Evolutionary conservation across 2,113 vertebrate species (phyloP).

Genomic region (Catharus minimus): DNA sequence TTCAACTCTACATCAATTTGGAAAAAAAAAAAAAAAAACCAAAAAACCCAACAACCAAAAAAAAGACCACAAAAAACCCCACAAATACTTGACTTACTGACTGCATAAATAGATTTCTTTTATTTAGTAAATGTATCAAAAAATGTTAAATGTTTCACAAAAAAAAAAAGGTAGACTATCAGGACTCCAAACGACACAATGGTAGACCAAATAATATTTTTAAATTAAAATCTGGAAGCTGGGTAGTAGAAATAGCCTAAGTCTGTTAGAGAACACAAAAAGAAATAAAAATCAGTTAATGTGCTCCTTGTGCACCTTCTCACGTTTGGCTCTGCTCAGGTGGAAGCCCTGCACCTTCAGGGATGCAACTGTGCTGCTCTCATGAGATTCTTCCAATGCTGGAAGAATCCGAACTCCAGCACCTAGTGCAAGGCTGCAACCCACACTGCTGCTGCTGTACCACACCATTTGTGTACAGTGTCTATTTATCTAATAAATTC

Average conservation of each 20-base stretch:
- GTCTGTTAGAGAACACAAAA: background rate
- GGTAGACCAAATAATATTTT: background rate
- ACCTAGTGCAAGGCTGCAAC: background rate
- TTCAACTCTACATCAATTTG: background rate
- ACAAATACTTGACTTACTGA: background rate
- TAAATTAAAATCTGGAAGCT: background rate
- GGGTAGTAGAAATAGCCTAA: background rate
- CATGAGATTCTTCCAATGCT: fast-evolving
- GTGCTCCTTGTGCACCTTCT: fast-evolving
- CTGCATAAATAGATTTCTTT: background rate
- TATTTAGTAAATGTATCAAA: background rate
- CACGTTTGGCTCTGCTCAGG: fast-evolving
- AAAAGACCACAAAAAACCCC: too few relatives aligned
- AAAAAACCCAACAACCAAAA: too few relatives aligned
- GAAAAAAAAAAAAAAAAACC: too few relatives aligned
- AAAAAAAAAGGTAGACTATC: background rate
- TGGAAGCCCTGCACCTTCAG: background rate
- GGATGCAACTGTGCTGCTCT: background rate
- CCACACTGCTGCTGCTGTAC: background rate
- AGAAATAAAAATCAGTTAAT: background rate
- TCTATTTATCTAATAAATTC: background rate
- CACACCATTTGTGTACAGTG: fast-evolving
- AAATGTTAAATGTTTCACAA: background rate
- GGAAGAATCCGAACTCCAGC: background rate
- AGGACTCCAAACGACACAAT: background rate